Evolutionary conservation across 2,113 vertebrate species (phyloP), one percentile per base, ranked within the genome.

Genomic region (Podocnemis expansa): DNA sequence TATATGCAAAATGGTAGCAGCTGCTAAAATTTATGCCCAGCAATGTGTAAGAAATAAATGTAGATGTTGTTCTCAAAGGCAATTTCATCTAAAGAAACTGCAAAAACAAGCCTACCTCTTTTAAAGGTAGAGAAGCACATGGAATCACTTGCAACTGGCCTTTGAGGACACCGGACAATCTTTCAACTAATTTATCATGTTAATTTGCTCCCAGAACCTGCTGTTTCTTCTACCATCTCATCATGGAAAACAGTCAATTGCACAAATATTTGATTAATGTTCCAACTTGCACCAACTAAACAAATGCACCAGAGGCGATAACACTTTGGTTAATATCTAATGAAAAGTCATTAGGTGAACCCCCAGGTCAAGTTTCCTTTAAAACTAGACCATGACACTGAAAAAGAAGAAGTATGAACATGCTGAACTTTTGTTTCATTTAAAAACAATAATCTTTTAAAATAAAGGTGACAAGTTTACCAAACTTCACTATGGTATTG

Each of bases 141-240:
- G 84, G 24, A 96, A 82, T 95, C 83, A 90, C 88, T 97, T 90
- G 89, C 85, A 95, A 92, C 58, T 55, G 21, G 80, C 25, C 58
- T 88, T n/a, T 9, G 10, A 85, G 43, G 81, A 96, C 80, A 87
- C 31, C 91, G 58, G 82, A 82, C 45, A 63, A 87, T 45, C 75
- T 63, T 93, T 95, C 91, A 89, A 78, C 87, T 78, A 82, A 95
- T 96, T 95, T 95, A 90, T 92, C 63, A 87, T 78, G 55, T 95
- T 78, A 89, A 85, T 93, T 90, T 97, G 89, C 9, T 94, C 73
- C 73, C 86, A 85, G 79, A 92, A 22, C 1, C 41, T 80, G 83
- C 38, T 87, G 49, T 85, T 92, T 91, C 67, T 89, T 89, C 84
- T 52, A 24, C 67, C 79, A 51, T 93, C 70, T 34, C 80, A 88